A percentile compares a stretch with the other conserved stretches of the same genome.
Conservation (phyloP, 2,797 vertebrate species). For the Delichon dasypus region DNA sequence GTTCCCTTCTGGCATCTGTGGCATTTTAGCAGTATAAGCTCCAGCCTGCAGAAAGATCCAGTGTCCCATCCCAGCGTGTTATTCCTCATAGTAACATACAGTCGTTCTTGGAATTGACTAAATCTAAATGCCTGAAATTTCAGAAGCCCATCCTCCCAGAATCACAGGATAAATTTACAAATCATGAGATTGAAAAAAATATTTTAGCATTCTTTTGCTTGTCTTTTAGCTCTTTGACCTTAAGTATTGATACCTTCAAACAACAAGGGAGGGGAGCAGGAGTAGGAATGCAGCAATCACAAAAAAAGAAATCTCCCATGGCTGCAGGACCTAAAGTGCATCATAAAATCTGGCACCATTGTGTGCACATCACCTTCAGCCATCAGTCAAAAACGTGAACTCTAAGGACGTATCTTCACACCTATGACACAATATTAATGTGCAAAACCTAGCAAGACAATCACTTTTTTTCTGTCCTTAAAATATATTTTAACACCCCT, state of each 20-base stretch:
- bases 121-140: not conserved
- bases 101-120: not conserved
- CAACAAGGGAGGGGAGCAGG: not conserved
- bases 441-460: not conserved
- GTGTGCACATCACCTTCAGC: not conserved
- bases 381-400: not conserved
- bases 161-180: not conserved
- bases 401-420: not conserved
- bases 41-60: not conserved
- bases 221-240: not conserved
- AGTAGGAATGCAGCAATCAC: not conserved
- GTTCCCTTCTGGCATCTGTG: not conserved
- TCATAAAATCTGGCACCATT: not conserved
- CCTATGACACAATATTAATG: fast-evolving
- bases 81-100: not conserved
- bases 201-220: not conserved
- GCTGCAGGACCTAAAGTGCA: not conserved
- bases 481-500: not conserved
- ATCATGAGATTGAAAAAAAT: not conserved
- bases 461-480: not conserved
- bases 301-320: not conserved
- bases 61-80: not conserved
- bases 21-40: not conserved
- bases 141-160: not conserved
- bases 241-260: not conserved